Evolutionary conservation across 1,140 invertebrate species (phyloP).

Genomic region (Drosophila truncata): DNA sequence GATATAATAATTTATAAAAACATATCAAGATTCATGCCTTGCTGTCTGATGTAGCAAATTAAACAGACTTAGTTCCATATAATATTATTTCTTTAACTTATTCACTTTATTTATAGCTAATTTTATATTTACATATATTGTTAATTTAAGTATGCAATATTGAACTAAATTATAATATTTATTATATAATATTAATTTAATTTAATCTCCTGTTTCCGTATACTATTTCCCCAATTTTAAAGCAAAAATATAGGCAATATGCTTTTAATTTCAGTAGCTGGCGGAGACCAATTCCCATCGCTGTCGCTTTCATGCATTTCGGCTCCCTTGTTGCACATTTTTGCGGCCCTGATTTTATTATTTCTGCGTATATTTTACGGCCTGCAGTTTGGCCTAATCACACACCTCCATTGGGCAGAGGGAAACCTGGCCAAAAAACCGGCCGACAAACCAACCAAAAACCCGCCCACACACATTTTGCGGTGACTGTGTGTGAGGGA

Average conservation of each 20-base stretch:
- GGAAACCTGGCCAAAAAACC: constrained; percentile 8
- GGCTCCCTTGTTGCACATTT: constrained; percentile 53
- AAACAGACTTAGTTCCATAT: background rate
- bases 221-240: background rate
- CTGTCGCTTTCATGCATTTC: constrained; percentile 11
- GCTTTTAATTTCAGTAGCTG: background rate
- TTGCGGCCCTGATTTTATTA: constrained; percentile 68
- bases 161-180: background rate
- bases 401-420: background rate
- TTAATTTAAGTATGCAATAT: background rate
- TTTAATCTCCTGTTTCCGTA: background rate
- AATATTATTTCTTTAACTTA: background rate
- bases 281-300: background rate
- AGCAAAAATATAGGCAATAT: background rate
- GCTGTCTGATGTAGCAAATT: background rate
- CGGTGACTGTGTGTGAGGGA: constrained; percentile 64
- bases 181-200: background rate
- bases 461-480: constrained; percentile 66
- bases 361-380: constrained; percentile 63
- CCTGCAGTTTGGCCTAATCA: constrained; percentile 65
- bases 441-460: constrained; percentile 15
- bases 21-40: background rate
- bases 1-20: background rate
- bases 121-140: background rate
- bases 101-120: background rate